Percentiles rank a stretch among this genome's conserved stretches.
These are phyloP conservation scores for Eospalax fontanierii DNA, from an alignment of 2,797 vertebrate genomes.

Conservation along the genomic window DNA sequence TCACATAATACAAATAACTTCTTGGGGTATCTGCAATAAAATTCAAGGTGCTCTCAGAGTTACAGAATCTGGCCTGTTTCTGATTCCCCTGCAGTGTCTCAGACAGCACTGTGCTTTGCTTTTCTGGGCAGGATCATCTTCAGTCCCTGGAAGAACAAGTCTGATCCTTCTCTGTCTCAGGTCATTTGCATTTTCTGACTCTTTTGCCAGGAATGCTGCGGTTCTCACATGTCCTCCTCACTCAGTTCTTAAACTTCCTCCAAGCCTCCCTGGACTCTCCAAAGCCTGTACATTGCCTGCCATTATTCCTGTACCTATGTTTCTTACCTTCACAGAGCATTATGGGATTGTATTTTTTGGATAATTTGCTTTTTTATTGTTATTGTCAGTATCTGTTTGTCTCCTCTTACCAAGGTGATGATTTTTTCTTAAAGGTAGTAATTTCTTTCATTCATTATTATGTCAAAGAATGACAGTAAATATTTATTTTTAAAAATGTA, in stretches of 20 bases:
- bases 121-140: neutral
- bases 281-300: accelerated
- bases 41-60: neutral
- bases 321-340: neutral
- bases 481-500: neutral
- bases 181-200: neutral
- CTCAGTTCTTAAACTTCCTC: neutral
- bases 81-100: neutral
- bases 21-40: neutral
- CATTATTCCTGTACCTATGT: neutral
- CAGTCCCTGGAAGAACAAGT: neutral
- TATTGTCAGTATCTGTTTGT: neutral
- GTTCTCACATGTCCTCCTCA: neutral
- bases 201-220: neutral
- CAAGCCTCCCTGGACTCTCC: neutral
- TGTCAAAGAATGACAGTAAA: neutral
- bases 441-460: neutral
- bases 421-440: neutral
- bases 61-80: accelerated
- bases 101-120: accelerated
- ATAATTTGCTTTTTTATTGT: neutral
- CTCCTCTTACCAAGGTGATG: accelerated
- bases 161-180: neutral
- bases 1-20: neutral
- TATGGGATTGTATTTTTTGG: neutral